phyloP scores from a whole-genome alignment of 2,113 vertebrate species.

The Otus sunia region DNA sequence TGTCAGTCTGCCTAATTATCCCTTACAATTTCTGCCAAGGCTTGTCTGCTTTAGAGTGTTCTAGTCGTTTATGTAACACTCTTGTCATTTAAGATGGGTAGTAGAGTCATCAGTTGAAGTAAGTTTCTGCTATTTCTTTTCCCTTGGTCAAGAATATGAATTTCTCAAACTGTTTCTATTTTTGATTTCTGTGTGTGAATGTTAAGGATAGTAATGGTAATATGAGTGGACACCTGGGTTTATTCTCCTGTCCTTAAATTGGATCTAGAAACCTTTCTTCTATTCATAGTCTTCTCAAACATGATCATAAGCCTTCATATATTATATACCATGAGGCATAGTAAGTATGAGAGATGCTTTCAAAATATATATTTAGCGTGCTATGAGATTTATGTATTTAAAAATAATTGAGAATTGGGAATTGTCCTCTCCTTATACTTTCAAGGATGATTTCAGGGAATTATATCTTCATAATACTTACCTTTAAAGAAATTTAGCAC shows the following conservation, averaged over 20 bases:
- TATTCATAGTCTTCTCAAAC: not conserved
- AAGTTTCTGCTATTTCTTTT: not conserved
- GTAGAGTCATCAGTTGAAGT: not conserved
- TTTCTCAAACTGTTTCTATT: not conserved
- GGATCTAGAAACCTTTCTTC: not conserved
- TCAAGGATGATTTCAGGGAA: not conserved
- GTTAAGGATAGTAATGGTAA: not conserved
- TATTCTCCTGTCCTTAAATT: not conserved
- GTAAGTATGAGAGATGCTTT: not conserved
- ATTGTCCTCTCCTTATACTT: not conserved
- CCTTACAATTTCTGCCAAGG: not conserved
- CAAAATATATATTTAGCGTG: not conserved
- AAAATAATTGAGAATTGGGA: not conserved
- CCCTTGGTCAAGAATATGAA: not conserved
- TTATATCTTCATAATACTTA: not conserved
- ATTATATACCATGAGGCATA: not conserved
- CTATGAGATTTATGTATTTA: not conserved
- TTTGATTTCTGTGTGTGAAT: not conserved
- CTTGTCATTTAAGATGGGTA: not conserved
- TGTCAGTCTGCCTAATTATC: not conserved
- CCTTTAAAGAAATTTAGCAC: not conserved
- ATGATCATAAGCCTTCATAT: not conserved
- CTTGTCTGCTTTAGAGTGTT: not conserved
- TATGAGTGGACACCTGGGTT: not conserved
- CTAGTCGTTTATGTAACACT: accelerated